A percentile compares a stretch with the other conserved stretches of the same genome.
Evolutionary conservation across 2,113 vertebrate genomes (phyloP).

Genomic region (Emydocephalus ijimae): DNA sequence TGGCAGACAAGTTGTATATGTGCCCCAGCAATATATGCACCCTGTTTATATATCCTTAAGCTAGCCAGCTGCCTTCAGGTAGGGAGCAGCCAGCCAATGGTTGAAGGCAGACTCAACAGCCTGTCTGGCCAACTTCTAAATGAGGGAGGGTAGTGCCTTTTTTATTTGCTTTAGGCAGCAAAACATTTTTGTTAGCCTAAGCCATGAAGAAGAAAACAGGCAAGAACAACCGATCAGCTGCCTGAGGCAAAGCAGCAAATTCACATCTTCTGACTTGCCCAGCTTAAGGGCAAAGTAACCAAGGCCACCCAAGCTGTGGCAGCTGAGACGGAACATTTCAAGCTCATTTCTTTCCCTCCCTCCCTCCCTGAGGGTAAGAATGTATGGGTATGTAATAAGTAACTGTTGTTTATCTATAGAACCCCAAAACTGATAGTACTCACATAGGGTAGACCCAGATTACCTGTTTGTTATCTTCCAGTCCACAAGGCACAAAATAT

Average conservation of each 20-base stretch:
- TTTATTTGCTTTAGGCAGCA: not conserved
- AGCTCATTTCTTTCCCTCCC: not conserved
- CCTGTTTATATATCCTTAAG: not conserved
- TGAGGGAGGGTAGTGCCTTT: not conserved
- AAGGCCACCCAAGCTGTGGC: not conserved
- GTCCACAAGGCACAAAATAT: not conserved
- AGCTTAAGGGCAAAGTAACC: not conserved
- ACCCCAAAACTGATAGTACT: not conserved
- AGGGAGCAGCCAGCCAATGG: not conserved
- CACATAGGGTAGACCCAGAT: not conserved
- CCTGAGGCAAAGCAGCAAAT: not conserved
- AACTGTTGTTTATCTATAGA: not conserved
- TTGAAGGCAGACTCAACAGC: not conserved
- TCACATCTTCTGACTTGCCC: not conserved
- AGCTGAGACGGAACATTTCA: not conserved
- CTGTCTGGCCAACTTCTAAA: not conserved
- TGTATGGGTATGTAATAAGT: not conserved
- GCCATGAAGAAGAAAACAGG: not conserved
- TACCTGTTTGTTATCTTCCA: not conserved
- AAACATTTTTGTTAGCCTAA: not conserved
- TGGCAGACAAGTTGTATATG: not conserved
- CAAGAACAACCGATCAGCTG: not conserved
- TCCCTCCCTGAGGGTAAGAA: not conserved
- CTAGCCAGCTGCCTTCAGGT: not conserved
- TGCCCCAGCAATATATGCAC: not conserved